Evolutionary conservation across 1,140 invertebrate genomes (phyloP).

Genomic region (Aphis gossypii): DNA sequence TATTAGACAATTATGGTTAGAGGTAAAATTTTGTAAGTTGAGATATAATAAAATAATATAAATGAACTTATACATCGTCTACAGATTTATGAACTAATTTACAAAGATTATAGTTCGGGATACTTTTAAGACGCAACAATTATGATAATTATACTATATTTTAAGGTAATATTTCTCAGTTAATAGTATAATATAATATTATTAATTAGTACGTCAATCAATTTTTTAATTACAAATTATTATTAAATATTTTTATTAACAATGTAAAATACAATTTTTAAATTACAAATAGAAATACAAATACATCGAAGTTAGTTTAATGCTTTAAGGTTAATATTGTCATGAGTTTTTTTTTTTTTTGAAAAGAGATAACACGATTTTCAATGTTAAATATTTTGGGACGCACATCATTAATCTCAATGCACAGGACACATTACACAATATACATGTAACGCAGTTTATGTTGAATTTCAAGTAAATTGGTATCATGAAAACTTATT

Average conservation of each 20-base stretch:
- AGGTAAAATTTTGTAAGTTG: neutral
- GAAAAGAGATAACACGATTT: neutral
- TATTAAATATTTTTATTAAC: no score
- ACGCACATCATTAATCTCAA: neutral
- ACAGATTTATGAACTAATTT: neutral
- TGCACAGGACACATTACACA: neutral
- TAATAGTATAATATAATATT: neutral
- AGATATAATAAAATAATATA: neutral
- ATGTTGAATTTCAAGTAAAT: neutral
- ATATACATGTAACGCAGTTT: neutral
- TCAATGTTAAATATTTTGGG: neutral
- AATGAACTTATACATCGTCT: neutral
- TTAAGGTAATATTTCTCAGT: neutral
- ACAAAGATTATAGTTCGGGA: no score
- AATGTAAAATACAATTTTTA: no score
- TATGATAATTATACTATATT: neutral
- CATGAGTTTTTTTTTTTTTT: neutral
- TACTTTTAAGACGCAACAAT: neutral
- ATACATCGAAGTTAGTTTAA: neutral
- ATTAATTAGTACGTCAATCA: no score
- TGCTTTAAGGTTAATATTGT: neutral
- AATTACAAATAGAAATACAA: neutral
- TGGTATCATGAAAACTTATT: neutral
- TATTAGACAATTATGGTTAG: no score
- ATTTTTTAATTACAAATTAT: no score